Base-by-base conservation (phyloP, 2,888 invertebrate species). In the Leptopilina syphax region DNA sequence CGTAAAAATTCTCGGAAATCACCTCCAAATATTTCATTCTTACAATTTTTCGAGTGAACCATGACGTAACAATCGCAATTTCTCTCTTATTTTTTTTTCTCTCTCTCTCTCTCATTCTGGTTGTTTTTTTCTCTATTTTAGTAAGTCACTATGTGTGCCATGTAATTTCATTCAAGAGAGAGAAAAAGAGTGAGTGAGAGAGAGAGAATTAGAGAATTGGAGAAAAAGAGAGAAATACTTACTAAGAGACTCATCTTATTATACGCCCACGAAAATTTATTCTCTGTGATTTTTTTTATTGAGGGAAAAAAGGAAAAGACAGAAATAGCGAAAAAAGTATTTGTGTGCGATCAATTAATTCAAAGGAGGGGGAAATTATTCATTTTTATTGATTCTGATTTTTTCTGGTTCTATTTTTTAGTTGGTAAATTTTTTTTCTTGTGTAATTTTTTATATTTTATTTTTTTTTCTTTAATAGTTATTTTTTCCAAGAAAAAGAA, bases 71-170 rank as follows among this genome's bases (percentile, higher is more conserved):
- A 54, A 73, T 73, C 73, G 24, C 73, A 57, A 73, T 73, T 57
- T 73, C 34, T 54, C 50, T 9, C 50, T 50, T 4, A 4, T 10
- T 50, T 50, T 50, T 50, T 10, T 50, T 12, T 50, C 50, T 50
- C 9, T 50, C 8, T 44, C 5, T 44, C 5, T 44, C 5, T 1
- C 34, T 34, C 4, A 34, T 34, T 34, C 34, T 34, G 34, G 34
- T 34, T 1, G 34, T 34, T 44, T 44, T 44, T 44, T 44, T 1
- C 12, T 10, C 54, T 57, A 27, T 70, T 70, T 70, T 70, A 70
- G 70, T 70, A 70, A 27, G 70, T 27, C 70, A 73, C 57, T 73
- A 73, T 73, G 73, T 73, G 73, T 73, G 73, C 73, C n/a, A 57
- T 73, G 54, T 57, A 73, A 73, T 73, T 73, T 73, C 73, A 73